These are phyloP conservation scores for Elysia crispata DNA, from an alignment of 2,888 invertebrate species.

Conservation along the genomic window DNA sequence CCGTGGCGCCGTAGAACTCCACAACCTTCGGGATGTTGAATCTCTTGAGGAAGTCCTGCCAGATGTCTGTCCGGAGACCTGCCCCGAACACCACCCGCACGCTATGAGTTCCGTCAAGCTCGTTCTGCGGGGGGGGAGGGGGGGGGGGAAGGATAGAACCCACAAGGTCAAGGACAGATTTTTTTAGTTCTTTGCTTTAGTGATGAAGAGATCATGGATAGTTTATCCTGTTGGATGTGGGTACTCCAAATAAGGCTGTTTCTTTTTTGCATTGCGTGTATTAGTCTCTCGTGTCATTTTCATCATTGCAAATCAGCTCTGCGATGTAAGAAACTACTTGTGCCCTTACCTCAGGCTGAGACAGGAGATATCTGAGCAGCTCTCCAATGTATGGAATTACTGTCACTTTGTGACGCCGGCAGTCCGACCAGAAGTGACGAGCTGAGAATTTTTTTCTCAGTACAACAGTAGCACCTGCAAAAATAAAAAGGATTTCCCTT, in stretches of 20 bases:
- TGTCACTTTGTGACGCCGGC: constrained; percentile 93
- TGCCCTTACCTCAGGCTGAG: constrained; percentile 74
- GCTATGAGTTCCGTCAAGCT: constrained; percentile 50
- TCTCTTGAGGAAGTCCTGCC: constrained; percentile 90
- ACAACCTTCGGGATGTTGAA: constrained; percentile 89
- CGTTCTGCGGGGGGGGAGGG: constrained; percentile 20
- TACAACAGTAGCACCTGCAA: constrained; percentile 85
- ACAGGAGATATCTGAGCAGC: constrained; percentile 79
- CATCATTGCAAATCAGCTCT: no score
- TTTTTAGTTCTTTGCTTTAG: no score
- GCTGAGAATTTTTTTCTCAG: constrained; percentile 79
- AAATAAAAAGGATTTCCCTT: no score
- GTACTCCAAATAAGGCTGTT: no score
- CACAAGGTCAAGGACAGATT: no score
- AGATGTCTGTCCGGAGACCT: constrained; percentile 94
- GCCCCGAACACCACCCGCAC: constrained; percentile 90
- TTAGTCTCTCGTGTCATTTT: no score
- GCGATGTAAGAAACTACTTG: no score
- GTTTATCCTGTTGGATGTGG: no score
- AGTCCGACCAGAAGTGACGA: constrained; percentile 92
- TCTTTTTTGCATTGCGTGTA: no score
- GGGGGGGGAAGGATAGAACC: no score
- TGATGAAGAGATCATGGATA: no score
- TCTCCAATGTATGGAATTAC: constrained; percentile 81
- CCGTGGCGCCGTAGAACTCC: constrained; percentile 97